phyloP scores from a whole-genome alignment of 64 coral and sea anemone genomes.

The Porites lutea region DNA sequence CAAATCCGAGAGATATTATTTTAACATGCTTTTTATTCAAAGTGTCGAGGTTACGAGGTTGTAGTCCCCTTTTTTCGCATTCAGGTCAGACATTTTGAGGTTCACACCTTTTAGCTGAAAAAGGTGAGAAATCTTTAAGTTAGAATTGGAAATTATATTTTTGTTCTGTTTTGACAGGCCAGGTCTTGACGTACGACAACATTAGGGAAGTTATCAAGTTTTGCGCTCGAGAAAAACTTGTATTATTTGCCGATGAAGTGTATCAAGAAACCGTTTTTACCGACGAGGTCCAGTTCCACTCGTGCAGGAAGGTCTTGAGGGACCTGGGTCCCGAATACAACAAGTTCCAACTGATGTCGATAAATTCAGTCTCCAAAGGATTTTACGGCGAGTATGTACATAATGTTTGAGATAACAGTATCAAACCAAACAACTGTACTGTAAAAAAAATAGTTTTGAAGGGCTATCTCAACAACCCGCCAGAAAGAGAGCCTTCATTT shows the following conservation, averaged over 20 bases:
- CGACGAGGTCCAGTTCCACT: conserved; percentile 60
- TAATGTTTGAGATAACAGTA: background rate
- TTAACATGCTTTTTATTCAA: too few species aligned
- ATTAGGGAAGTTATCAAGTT: conserved; percentile 77
- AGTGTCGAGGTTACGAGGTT: too few species aligned
- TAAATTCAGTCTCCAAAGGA: conserved; percentile 70
- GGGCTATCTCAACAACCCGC: too few species aligned
- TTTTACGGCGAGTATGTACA: conserved; percentile 75
- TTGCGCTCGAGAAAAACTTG: conserved; percentile 56
- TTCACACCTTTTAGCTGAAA: too few species aligned
- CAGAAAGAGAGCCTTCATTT: too few species aligned
- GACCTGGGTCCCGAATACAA: conserved; percentile 64
- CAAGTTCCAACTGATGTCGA: conserved; percentile 67
- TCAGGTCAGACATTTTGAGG: too few species aligned
- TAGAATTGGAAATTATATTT: too few species aligned
- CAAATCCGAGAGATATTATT: too few species aligned
- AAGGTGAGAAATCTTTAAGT: too few species aligned
- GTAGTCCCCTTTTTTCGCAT: too few species aligned
- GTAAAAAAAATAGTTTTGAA: too few species aligned
- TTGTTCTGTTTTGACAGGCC: conserved; percentile 41
- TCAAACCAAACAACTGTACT: too few species aligned
- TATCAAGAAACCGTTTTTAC: conserved; percentile 83
- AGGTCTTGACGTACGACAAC: conserved; percentile 72
- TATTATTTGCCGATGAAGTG: conserved; percentile 85
- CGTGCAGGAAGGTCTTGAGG: conserved; percentile 70